These are phyloP conservation scores for Anneissia japonica DNA, from an alignment of 35 echinoderm and acorn worm species.

Conservation along the genomic window DNA sequence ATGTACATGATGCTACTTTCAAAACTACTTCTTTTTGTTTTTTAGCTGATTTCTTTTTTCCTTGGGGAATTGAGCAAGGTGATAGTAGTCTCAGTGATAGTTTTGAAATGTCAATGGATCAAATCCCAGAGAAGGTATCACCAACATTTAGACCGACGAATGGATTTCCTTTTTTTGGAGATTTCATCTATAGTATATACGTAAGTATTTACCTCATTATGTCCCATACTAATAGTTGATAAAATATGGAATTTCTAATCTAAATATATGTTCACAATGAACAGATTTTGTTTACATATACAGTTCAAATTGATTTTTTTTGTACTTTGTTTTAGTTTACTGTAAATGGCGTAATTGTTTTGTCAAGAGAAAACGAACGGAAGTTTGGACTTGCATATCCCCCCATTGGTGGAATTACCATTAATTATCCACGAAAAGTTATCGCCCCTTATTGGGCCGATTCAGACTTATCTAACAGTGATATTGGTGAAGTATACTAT, in stretches of 20 bases:
- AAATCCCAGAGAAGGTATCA: background rate
- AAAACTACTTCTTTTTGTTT: background rate
- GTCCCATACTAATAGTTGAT: too few species aligned
- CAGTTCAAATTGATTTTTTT: background rate
- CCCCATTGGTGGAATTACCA: conserved; percentile 42
- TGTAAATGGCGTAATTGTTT: conserved; percentile 76
- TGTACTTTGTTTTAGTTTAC: conserved; percentile 55
- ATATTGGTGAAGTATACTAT: background rate
- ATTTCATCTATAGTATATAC: background rate
- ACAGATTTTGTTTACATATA: too few species aligned
- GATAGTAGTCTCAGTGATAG: background rate
- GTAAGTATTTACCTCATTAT: background rate
- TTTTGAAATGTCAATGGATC: background rate
- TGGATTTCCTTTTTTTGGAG: conserved; percentile 2
- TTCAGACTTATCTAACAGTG: background rate
- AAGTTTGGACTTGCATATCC: conserved; percentile 80
- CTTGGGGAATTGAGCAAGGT: background rate
- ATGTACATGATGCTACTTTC: too few species aligned
- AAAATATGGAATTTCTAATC: too few species aligned
- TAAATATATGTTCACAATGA: too few species aligned
- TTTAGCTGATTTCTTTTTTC: background rate
- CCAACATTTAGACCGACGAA: background rate
- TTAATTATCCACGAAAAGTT: conserved; percentile 7
- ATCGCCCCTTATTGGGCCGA: conserved; percentile 86
- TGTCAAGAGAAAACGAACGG: conserved; percentile 65